Conservation (phyloP, 1,140 invertebrate species). For the Apis laboriosa region DNA sequence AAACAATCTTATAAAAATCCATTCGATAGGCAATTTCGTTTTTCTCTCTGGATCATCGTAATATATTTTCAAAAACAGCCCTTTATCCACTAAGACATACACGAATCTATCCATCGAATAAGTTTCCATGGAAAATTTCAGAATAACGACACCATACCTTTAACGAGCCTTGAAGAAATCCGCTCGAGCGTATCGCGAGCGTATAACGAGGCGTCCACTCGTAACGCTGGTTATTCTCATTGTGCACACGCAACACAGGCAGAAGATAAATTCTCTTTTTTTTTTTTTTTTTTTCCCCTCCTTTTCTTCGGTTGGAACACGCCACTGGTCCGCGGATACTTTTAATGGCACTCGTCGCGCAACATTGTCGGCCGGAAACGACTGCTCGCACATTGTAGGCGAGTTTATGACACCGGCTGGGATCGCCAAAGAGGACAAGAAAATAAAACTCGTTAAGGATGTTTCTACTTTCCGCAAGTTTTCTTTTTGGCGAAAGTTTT, state of each 20-base stretch:
- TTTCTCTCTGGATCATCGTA: background rate
- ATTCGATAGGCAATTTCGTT: constrained; percentile 3
- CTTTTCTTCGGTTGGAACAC: constrained; percentile 58
- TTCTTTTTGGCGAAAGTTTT: background rate
- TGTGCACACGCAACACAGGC: constrained; percentile 22
- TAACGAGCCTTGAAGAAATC: constrained; percentile 26
- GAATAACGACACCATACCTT: constrained; percentile 35
- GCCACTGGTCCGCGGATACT: constrained; percentile 65
- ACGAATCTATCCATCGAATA: background rate
- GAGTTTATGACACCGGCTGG: background rate
- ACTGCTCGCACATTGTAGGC: constrained; percentile 29
- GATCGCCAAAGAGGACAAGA: background rate
- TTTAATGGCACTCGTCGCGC: constrained; percentile 64
- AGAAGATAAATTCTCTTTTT: background rate
- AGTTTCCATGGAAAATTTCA: constrained; percentile 30
- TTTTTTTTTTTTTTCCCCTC: background rate
- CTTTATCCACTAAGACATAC: constrained; percentile 23
- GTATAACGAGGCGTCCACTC: constrained; percentile 50
- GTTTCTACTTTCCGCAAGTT: background rate
- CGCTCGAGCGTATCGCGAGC: constrained; percentile 22
- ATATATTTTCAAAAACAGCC: constrained; percentile 7
- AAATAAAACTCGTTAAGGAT: constrained; percentile 9
- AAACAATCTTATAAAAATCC: background rate
- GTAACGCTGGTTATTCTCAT: constrained; percentile 59
- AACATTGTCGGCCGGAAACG: constrained; percentile 51